Conservation (phyloP, 2,797 vertebrate genomes). For the Cyclopterus lumpus region DNA sequence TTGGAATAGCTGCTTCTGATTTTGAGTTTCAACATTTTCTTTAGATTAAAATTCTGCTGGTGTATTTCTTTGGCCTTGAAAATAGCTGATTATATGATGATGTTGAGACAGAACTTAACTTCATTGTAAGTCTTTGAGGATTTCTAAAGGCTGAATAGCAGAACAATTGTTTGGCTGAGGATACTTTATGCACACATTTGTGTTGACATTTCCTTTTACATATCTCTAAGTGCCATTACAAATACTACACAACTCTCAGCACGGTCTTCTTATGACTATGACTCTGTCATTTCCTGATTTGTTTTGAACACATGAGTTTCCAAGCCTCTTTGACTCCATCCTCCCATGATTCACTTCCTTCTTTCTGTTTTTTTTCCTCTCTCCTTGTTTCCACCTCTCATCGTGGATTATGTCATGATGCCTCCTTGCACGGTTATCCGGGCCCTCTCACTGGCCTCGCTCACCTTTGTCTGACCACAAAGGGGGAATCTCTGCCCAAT, state of each 20-base stretch:
- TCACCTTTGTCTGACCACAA: conserved; percentile 58
- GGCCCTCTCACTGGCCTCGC: conserved; percentile 45
- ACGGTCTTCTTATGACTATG: conserved; percentile 30
- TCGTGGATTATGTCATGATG: conserved; percentile 65
- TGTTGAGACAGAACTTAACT: background rate
- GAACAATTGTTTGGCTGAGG: background rate
- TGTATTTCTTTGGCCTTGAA: conserved; percentile 1
- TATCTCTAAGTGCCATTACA: conserved; percentile 13
- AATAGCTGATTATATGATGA: background rate
- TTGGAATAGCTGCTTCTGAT: conserved; percentile 15
- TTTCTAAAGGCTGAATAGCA: background rate
- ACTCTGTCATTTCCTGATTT: conserved; percentile 36
- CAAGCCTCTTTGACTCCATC: conserved; percentile 28
- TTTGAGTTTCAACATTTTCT: no score
- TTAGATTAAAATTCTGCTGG: no score
- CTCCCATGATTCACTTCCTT: conserved; percentile 59
- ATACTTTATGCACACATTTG: background rate
- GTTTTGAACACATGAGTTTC: conserved; percentile 41
- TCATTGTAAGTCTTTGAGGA: background rate
- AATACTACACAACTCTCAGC: conserved; percentile 21
- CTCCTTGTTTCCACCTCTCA: conserved; percentile 41
- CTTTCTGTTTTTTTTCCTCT: conserved; percentile 50
- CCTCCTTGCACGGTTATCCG: conserved; percentile 70
- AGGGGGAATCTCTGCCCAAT: conserved; percentile 87
- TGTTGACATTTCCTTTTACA: background rate